phyloP scores from a whole-genome alignment of 1,140 invertebrate genomes.

The Drosophila sp. region DNA sequence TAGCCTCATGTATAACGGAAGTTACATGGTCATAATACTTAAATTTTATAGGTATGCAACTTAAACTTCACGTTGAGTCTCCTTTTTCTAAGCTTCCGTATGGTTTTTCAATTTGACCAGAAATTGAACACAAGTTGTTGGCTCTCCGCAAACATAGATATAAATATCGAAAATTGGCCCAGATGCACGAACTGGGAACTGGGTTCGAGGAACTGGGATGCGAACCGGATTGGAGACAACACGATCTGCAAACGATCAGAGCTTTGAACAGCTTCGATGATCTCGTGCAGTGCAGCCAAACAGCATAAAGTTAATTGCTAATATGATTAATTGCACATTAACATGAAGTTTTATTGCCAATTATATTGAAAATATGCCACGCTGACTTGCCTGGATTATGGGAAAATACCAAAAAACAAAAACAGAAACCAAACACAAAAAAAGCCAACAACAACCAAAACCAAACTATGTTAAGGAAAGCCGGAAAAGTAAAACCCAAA shows the following conservation, averaged over 20 bases:
- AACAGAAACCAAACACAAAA: conserved; percentile 12
- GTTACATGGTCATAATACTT: conserved; percentile 69
- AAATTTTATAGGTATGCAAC: conserved; percentile 69
- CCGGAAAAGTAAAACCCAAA: not conserved
- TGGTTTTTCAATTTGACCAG: conserved; percentile 70
- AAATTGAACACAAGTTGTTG: conserved; percentile 65
- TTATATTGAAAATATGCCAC: conserved; percentile 78
- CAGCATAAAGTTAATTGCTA: conserved; percentile 82
- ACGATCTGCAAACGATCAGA: conserved; percentile 49
- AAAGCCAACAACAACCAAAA: conserved; percentile 13
- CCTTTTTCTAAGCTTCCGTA: conserved; percentile 60
- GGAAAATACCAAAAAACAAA: conserved; percentile 35
- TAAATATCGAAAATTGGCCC: conserved; percentile 77
- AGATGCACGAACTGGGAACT: conserved; percentile 40
- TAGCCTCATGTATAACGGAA: conserved; percentile 54
- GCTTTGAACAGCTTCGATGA: conserved; percentile 49
- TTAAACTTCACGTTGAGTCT: conserved; percentile 17
- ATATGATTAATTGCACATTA: conserved; percentile 82
- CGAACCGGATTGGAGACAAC: conserved; percentile 67
- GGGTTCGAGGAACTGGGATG: conserved; percentile 31
- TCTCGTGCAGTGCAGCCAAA: conserved; percentile 72
- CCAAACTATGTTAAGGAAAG: not conserved
- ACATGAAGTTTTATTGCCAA: conserved; percentile 81
- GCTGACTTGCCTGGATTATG: conserved; percentile 31
- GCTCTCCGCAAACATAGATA: conserved; percentile 68